Evolutionary conservation across 2,888 invertebrate species (phyloP).

Genomic region (Epinotia brunnichana): DNA sequence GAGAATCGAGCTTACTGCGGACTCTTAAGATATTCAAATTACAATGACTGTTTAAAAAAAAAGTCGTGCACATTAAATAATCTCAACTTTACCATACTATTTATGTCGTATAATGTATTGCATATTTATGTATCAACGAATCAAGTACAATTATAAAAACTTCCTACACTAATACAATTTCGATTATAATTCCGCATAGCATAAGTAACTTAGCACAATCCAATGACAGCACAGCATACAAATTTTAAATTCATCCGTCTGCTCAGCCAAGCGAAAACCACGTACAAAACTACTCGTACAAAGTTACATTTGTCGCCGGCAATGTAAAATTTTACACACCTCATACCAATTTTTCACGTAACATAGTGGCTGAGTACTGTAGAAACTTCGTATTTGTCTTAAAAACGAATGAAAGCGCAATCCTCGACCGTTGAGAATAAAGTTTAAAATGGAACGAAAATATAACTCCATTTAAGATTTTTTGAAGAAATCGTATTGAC

Average conservation of each 20-base stretch:
- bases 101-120: neutral
- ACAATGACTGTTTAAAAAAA: no score
- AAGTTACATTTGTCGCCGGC: conserved; percentile 17
- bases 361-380: neutral
- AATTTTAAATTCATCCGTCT: conserved; percentile 14
- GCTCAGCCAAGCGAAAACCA: conserved; percentile 37
- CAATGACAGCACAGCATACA: conserved; percentile 21
- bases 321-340: conserved; percentile 3
- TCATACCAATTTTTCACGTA: neutral
- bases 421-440: neutral
- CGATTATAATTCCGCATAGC: conserved; percentile 22
- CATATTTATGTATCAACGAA: neutral
- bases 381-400: neutral
- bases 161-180: neutral
- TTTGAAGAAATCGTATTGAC: neutral
- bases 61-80: no score
- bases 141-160: neutral
- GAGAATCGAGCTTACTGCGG: no score
- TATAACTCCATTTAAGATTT: no score
- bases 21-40: no score
- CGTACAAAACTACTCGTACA: conserved; percentile 25
- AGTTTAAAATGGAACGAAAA: no score
- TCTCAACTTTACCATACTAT: no score
- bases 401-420: neutral
- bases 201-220: conserved; percentile 11